Base-by-base conservation (phyloP, 2,113 vertebrate species). In the Nerophis lumbriciformis region DNA sequence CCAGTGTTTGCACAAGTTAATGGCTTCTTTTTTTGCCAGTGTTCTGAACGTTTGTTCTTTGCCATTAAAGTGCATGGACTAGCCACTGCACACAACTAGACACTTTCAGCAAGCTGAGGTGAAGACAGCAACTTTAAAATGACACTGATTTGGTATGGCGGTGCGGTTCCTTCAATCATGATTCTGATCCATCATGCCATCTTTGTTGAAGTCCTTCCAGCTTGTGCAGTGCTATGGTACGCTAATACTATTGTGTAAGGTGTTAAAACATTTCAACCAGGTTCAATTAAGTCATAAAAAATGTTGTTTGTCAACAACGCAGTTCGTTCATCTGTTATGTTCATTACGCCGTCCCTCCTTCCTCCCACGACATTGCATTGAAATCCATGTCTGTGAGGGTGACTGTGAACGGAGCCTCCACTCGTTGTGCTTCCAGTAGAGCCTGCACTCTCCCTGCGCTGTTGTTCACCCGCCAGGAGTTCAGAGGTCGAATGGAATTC, bases 401-500 rank as follows among this genome's bases (percentile, higher is more conserved):
- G 61, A 93, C 88, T 0, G 90, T 91, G 78, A 84, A 92, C 0
- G 89, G 90, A 12, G 73, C 59, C 0, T 92, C 90, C 14, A 92
- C 77, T 68, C 77, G 63, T 1, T 85, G 82, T 0, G 63, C 57
- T 5, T 86, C 72, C 49, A 76, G 0, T 0, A 12, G 63, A 4
- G 63, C 78, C 42, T 57, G 71, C 0, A 10, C 15, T 13, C 44
- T 42, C 12, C 6, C 13, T 0, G 55, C 12, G 47, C n/a, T 80
- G 70, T 80, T 84, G 71, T 87, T 88, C 0, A 78, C 82, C 13
- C 92, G 81, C 92, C 93, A 93, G 59, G 93, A 90, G 63, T 84
- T 88, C 45, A 91, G 75, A 10, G 93, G 92, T 59, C 79, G 87
- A 21, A 90, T 90, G 4, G 92, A 72, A 78, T 92, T 92, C 61